phyloP scores from a whole-genome alignment of 2,888 invertebrate species.

The Drosophila neoperkinsi region DNA sequence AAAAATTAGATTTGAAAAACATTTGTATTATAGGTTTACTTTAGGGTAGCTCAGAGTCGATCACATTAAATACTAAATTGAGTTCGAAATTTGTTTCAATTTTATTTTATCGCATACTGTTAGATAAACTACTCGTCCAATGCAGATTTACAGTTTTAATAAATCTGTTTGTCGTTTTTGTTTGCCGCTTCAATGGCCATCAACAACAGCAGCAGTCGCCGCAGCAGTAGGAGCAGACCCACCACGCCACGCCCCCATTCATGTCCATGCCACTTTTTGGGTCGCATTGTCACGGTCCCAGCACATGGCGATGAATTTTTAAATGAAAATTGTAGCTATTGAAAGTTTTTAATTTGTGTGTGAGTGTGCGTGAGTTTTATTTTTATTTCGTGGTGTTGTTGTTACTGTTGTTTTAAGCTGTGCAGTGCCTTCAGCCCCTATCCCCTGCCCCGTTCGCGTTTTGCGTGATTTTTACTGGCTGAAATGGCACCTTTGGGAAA shows the following conservation, averaged over 20 bases:
- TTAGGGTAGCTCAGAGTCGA: conserved; percentile 9
- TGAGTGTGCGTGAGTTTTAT: conserved; percentile 62
- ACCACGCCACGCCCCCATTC: not conserved
- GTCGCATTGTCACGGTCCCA: conserved; percentile 55
- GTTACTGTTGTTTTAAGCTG: conserved; percentile 39
- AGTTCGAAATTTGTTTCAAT: conserved; percentile 14
- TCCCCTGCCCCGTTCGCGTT: conserved; percentile 42
- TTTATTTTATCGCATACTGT: conserved; percentile 32
- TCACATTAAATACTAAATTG: not conserved
- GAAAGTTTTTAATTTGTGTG: conserved; percentile 81
- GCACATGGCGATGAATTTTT: conserved; percentile 78
- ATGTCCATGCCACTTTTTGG: conserved; percentile 15
- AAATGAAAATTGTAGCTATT: conserved; percentile 82
- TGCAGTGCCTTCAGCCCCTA: not conserved
- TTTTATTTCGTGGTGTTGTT: conserved; percentile 54
- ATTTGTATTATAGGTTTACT: not conserved
- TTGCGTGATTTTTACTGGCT: conserved; percentile 77
- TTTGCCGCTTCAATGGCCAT: conserved; percentile 60
- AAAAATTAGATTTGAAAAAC: not conserved
- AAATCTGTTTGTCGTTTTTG: conserved; percentile 77
- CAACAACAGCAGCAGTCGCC: conserved; percentile 41
- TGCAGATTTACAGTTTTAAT: conserved; percentile 75
- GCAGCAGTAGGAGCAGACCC: conserved; percentile 7
- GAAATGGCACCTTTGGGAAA: conserved; percentile 83
- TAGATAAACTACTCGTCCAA: conserved; percentile 60